Evolutionary conservation across 2,797 vertebrate genomes (phyloP).

Genomic region (Manis javanica): DNA sequence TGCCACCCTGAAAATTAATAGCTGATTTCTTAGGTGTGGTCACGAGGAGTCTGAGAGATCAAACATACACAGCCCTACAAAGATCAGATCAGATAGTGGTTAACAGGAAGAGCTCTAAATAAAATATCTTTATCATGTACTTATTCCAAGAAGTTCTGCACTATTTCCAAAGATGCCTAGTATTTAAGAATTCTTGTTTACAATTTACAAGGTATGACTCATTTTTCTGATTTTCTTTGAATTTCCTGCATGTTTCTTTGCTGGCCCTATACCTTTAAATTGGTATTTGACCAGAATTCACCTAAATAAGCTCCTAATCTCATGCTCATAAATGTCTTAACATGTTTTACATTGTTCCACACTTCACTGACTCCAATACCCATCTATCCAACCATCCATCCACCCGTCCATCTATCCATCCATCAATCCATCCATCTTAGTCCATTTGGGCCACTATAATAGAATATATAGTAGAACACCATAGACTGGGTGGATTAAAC

Average conservation of each 20-base stretch:
- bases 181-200: not conserved
- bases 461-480: not conserved
- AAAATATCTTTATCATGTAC: not conserved
- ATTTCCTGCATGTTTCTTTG: constrained; percentile 22
- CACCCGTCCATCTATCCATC: not conserved
- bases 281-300: not conserved
- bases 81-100: not conserved
- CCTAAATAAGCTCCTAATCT: not conserved
- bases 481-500: not conserved
- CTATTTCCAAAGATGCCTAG: not conserved
- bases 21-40: not conserved
- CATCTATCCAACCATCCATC: not conserved
- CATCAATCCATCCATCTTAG: not conserved
- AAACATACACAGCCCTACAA: not conserved
- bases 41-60: not conserved
- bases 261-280: not conserved
- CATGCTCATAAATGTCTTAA: not conserved
- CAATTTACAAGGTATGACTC: not conserved
- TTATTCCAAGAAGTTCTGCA: not conserved
- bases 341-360: not conserved
- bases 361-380: not conserved
- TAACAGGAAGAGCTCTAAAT: not conserved
- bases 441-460: not conserved
- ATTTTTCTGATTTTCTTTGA: constrained; percentile 28
- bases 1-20: not conserved